Evolutionary conservation across 2,797 vertebrate species (phyloP), one percentile per base, ranked within the genome.

Genomic region (Hippoglossus hippoglossus): DNA sequence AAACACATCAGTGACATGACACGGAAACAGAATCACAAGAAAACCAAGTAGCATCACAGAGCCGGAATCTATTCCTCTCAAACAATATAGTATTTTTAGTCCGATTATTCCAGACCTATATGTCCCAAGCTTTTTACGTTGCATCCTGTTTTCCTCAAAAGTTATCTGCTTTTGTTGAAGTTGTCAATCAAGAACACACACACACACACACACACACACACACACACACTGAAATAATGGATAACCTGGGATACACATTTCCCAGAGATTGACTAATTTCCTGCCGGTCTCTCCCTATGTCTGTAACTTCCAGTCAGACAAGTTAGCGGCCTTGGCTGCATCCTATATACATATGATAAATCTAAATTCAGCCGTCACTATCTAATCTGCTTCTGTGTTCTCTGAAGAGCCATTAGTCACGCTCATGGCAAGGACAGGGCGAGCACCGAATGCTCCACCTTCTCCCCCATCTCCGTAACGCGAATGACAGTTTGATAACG

Each of bases 331-430:
- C 93, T 92, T 91, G 90, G 58, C 66, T 52, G 64, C 79, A 90
- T 91, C 90, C 90, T 89, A 71, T 69, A 39, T 47, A 21, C 39
- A 65, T 54, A 59, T 49, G 69, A 87, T 63, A 49, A 73, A 72
- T 77, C 77, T 86, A 85, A 78, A 81, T 87, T 67, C 77, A 73
- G 78, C 74, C 50, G 31, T 56, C 28, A 22, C 73, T 92, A 93
- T 93, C 93, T 94, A 86, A 94, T 92, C 90, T 84, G 25, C 67
- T 62, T 73, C 63, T 77, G 18, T 24, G 41, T 66, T 79, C 47
- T 63, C 70, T 24, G 46, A 67, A 77, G 31, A 67, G n/a, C 51
- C 64, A 86, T 90, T 57, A 39, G 39, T 91, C 80, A 77, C 62
- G 31, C 67, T 74, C 63, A 54, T 41, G 39, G 9, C 75, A 63